Evolutionary conservation across 2,888 invertebrate species (phyloP).

Genomic region (Noctua janthe): DNA sequence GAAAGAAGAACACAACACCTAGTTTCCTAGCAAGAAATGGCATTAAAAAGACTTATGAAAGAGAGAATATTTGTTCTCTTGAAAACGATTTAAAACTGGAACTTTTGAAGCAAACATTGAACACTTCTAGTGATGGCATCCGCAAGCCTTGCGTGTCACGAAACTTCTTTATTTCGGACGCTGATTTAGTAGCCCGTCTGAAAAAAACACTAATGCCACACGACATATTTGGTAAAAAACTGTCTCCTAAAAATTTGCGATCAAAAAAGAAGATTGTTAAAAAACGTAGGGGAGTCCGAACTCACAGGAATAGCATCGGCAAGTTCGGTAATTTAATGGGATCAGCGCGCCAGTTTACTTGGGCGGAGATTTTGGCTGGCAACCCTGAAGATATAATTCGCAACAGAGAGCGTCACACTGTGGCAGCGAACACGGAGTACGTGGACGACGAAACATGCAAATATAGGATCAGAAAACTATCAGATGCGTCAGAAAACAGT

Average conservation of each 20-base stretch:
- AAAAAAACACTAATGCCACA: conserved; percentile 89
- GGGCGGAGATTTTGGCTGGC: conserved; percentile 92
- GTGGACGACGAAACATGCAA: conserved; percentile 84
- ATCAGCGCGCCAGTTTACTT: conserved; percentile 90
- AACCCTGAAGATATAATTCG: conserved; percentile 92
- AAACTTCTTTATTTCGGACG: conserved; percentile 88
- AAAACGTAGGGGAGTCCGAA: conserved; percentile 85
- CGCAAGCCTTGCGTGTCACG: conserved; percentile 86
- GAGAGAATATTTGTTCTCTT: conserved; percentile 85
- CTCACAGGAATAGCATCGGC: conserved; percentile 85
- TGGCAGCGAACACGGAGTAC: conserved; percentile 68
- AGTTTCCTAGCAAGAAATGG: conserved; percentile 84
- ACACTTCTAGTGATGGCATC: conserved; percentile 86
- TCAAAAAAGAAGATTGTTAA: conserved; percentile 89
- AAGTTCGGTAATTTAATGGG: conserved; percentile 90
- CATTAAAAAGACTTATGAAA: conserved; percentile 83
- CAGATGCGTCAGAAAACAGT: conserved; percentile 82
- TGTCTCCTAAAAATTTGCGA: conserved; percentile 92
- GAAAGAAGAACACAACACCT: conserved; percentile 83
- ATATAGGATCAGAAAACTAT: conserved; percentile 86
- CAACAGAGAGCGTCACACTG: conserved; percentile 81
- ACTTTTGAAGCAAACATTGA: conserved; percentile 84
- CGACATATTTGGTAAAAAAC: conserved; percentile 86
- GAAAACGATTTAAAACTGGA: conserved; percentile 87
- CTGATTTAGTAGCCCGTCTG: conserved; percentile 85